Conservation (phyloP, 2,888 invertebrate genomes). For the Microctonus hyperodae region DNA sequence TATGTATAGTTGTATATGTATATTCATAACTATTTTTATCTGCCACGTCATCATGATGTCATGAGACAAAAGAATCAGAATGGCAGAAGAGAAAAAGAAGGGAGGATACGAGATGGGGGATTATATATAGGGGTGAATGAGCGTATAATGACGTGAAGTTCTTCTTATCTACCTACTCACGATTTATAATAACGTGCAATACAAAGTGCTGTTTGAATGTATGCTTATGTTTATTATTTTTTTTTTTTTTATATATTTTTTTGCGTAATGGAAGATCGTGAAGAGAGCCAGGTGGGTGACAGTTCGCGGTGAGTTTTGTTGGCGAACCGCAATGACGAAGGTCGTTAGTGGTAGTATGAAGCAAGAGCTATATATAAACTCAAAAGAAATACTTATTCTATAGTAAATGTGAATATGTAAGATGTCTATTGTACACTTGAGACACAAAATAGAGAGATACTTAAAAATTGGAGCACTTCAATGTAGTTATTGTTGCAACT, state of each 20-base stretch:
- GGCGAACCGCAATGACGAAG: constrained; percentile 37
- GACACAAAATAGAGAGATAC: not conserved
- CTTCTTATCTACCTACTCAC: constrained; percentile 12
- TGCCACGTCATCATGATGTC: constrained; percentile 2
- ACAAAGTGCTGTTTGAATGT: constrained; percentile 21
- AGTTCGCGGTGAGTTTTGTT: constrained; percentile 33
- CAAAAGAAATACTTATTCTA: not conserved
- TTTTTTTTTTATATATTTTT: constrained; percentile 14
- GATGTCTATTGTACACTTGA: not conserved
- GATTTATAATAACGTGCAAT: constrained; percentile 20
- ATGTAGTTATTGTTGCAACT: not conserved
- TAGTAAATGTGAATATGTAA: not conserved
- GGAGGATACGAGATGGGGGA: not conserved
- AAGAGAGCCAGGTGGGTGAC: constrained; percentile 37
- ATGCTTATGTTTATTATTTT: constrained; percentile 15
- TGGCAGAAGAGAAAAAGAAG: not conserved
- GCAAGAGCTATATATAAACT: not conserved
- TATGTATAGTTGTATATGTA: too few species aligned
- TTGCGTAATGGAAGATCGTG: constrained; percentile 35
- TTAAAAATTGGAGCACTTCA: not conserved
- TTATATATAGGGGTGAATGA: constrained; percentile 11
- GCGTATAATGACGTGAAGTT: constrained; percentile 23
- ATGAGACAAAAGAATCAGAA: not conserved
- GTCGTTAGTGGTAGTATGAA: constrained; percentile 33
- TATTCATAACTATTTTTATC: not conserved